Conservation (phyloP, 2,113 vertebrate species). For the Poicephalus meyeri region DNA sequence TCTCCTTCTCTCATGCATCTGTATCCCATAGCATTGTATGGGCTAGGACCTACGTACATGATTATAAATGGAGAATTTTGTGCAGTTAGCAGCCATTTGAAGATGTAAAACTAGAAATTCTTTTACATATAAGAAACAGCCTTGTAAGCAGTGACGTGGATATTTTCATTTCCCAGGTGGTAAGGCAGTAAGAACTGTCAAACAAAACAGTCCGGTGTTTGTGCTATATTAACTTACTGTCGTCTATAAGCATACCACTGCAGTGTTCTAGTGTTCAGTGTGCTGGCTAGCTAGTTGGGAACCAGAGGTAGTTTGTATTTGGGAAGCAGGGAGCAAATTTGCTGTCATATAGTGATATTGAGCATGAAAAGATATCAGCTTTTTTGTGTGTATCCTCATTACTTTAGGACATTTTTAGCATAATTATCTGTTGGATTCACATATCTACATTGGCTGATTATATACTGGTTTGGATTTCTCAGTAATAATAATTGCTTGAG, state of each 20-base stretch:
- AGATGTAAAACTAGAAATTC: not conserved
- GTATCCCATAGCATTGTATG: not conserved
- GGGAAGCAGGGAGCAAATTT: not conserved
- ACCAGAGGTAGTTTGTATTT: not conserved
- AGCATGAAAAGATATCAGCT: not conserved
- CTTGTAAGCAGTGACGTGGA: not conserved
- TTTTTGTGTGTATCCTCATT: not conserved
- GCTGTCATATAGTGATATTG: not conserved
- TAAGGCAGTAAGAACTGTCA: conserved; percentile 6
- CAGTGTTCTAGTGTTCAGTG: not conserved
- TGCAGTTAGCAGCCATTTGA: not conserved
- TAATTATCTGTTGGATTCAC: not conserved
- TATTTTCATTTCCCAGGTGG: conserved; percentile 14
- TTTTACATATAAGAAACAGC: not conserved
- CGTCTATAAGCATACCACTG: not conserved
- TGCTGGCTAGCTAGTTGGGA: not conserved
- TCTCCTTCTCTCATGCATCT: not conserved
- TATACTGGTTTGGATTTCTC: not conserved
- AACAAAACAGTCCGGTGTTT: not conserved
- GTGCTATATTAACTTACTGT: not conserved
- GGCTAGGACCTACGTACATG: not conserved
- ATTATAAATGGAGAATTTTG: not conserved
- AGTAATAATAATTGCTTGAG: not conserved
- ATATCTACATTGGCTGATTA: not conserved
- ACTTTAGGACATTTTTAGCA: not conserved